Conservation (phyloP, 2,113 vertebrate species). For the Channa maculata region DNA sequence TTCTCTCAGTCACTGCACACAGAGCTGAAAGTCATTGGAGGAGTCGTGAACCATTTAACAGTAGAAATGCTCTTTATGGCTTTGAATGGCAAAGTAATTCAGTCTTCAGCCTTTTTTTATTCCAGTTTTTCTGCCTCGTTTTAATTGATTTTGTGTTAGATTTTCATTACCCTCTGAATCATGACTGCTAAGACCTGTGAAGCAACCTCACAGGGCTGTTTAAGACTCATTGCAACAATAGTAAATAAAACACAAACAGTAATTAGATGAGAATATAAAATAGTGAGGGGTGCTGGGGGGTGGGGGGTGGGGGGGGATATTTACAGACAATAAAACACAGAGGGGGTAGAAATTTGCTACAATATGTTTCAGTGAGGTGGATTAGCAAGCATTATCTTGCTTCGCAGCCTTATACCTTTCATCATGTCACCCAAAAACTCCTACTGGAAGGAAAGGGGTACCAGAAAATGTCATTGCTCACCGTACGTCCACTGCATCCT, state of each 20-base stretch:
- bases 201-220: slow-evolving; percentile 29
- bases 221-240: slow-evolving; percentile 29
- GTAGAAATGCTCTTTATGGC: slow-evolving; percentile 29
- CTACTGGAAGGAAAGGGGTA: background rate
- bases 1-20: slow-evolving; percentile 28
- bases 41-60: slow-evolving; percentile 66
- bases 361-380: slow-evolving; percentile 8
- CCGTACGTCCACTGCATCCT: slow-evolving; percentile 97
- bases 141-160: slow-evolving; percentile 56
- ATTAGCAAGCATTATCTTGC: slow-evolving; percentile 1
- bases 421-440: background rate
- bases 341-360: slow-evolving; percentile 2
- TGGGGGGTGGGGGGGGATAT: background rate
- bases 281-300: too few relatives aligned
- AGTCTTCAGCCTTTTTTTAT: slow-evolving; percentile 9
- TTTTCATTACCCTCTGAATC: slow-evolving; percentile 48
- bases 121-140: slow-evolving; percentile 7
- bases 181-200: slow-evolving; percentile 32
- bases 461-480: slow-evolving; percentile 68
- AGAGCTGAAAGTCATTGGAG: slow-evolving; percentile 25
- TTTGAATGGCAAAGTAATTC: slow-evolving; percentile 35
- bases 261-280: slow-evolving; percentile 32
- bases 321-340: background rate
- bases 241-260: slow-evolving; percentile 29
- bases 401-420: slow-evolving; percentile 3